These are phyloP conservation scores for Quadriops clusia DNA, from an alignment of 2,888 invertebrate species.

Conservation along the genomic window DNA sequence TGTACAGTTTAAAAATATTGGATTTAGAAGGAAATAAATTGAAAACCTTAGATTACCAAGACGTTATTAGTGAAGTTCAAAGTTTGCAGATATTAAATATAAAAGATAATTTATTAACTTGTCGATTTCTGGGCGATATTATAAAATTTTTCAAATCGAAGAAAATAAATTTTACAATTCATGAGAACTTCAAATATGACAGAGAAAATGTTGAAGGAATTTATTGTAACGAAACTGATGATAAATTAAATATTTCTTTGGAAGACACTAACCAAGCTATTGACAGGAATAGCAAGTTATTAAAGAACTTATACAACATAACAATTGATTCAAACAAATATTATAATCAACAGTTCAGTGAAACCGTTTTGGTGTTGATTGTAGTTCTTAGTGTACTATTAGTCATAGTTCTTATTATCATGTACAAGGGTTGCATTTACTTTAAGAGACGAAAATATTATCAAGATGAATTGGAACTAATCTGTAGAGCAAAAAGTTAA, in stretches of 20 bases:
- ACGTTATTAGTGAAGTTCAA: constrained; percentile 26
- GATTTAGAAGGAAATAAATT: constrained; percentile 29
- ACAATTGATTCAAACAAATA: constrained; percentile 10
- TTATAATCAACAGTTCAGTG: constrained; percentile 5
- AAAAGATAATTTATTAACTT: constrained; percentile 28
- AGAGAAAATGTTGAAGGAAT: constrained; percentile 32
- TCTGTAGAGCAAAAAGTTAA: constrained; percentile 8
- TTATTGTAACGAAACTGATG: constrained; percentile 20
- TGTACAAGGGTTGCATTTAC: constrained; percentile 22
- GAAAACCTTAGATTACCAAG: constrained; percentile 26
- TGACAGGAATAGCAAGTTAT: constrained; percentile 13
- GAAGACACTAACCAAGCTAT: constrained; percentile 11
- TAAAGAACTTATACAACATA: constrained; percentile 16
- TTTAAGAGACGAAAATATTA: constrained; percentile 25
- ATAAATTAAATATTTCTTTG: constrained; percentile 11
- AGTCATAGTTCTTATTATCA: constrained; percentile 11
- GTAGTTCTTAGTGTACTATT: constrained; percentile 11
- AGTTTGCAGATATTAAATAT: constrained; percentile 27
- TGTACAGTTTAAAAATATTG: constrained; percentile 24
- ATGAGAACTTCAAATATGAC: constrained; percentile 24
- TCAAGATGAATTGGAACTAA: constrained; percentile 29
- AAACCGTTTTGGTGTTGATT: constrained; percentile 11
- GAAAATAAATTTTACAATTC: constrained; percentile 25
- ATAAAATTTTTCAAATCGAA: constrained; percentile 26
- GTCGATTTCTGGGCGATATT: constrained; percentile 26